These are phyloP conservation scores for Lamprologus tigripictilis DNA, from an alignment of 2,113 vertebrate genomes.

Conservation along the genomic window DNA sequence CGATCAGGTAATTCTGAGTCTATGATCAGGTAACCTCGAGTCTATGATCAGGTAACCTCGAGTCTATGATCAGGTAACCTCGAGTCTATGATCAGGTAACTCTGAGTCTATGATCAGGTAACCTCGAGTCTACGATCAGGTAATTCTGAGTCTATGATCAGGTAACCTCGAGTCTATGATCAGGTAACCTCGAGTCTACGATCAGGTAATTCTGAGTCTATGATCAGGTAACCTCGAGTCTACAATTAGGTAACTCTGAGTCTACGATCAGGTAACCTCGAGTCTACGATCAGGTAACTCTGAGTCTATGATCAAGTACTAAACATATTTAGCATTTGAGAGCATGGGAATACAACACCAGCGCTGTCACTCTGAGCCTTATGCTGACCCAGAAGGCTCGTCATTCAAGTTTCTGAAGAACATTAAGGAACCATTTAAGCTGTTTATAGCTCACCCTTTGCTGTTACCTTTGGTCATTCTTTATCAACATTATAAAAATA, in stretches of 20 bases:
- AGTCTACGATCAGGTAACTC: fast-evolving
- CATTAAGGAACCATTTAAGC: not conserved
- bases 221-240: fast-evolving
- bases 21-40: no score
- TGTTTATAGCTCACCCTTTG: not conserved
- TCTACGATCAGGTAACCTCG: fast-evolving
- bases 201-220: fast-evolving
- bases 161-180: fast-evolving
- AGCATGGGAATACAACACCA: not conserved
- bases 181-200: fast-evolving
- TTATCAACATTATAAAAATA: not conserved
- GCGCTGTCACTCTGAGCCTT: not conserved
- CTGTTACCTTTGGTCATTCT: not conserved
- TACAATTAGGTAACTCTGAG: fast-evolving
- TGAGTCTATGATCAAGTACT: fast-evolving
- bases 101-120: fast-evolving
- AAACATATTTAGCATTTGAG: not conserved
- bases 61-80: fast-evolving
- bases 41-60: fast-evolving
- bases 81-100: fast-evolving
- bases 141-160: fast-evolving
- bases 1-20: no score
- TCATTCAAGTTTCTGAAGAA: not conserved
- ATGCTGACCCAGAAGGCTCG: not conserved
- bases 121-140: fast-evolving